phyloP scores from a whole-genome alignment of 2,888 invertebrate species.

The Cosmorhoe ocellata region DNA sequence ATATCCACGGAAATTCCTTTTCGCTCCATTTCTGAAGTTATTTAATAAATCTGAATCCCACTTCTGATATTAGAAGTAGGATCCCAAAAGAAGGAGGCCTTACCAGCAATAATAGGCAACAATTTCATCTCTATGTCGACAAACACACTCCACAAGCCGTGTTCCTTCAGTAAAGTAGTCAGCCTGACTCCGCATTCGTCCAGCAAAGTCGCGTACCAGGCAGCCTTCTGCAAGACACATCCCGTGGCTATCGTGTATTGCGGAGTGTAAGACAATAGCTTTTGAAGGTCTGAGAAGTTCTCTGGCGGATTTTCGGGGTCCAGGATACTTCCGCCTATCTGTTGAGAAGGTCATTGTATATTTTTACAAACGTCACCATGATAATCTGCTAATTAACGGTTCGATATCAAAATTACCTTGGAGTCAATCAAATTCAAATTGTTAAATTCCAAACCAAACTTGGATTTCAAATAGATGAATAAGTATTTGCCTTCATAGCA shows the following conservation, averaged over 20 bases:
- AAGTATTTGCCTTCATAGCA: slow-evolving; percentile 67
- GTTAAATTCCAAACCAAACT: slow-evolving; percentile 44
- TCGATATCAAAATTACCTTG: slow-evolving; percentile 50
- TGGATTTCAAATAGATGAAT: slow-evolving; percentile 53
- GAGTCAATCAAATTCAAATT: slow-evolving; percentile 48
- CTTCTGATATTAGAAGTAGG: too few relatives aligned
- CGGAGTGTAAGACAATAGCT: slow-evolving; percentile 45
- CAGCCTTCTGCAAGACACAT: slow-evolving; percentile 54
- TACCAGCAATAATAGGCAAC: slow-evolving; percentile 69
- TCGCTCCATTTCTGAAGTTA: slow-evolving; percentile 64
- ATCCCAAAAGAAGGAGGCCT: too few relatives aligned
- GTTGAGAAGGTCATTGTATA: neutral
- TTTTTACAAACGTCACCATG: too few relatives aligned
- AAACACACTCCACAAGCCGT: slow-evolving; percentile 66
- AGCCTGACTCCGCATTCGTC: slow-evolving; percentile 45
- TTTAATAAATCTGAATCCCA: too few relatives aligned
- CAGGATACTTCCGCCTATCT: slow-evolving; percentile 69
- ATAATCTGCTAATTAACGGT: too few relatives aligned
- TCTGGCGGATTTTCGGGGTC: slow-evolving; percentile 68
- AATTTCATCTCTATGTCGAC: slow-evolving; percentile 70
- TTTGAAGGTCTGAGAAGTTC: slow-evolving; percentile 59
- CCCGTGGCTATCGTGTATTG: slow-evolving; percentile 56
- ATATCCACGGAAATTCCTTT: slow-evolving; percentile 61
- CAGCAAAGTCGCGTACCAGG: slow-evolving; percentile 56
- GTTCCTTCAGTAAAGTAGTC: slow-evolving; percentile 42